Evolutionary conservation across 2,888 invertebrate genomes (phyloP), one percentile per base, ranked within the genome.

Genomic region (Drosophila neonasuta): DNA sequence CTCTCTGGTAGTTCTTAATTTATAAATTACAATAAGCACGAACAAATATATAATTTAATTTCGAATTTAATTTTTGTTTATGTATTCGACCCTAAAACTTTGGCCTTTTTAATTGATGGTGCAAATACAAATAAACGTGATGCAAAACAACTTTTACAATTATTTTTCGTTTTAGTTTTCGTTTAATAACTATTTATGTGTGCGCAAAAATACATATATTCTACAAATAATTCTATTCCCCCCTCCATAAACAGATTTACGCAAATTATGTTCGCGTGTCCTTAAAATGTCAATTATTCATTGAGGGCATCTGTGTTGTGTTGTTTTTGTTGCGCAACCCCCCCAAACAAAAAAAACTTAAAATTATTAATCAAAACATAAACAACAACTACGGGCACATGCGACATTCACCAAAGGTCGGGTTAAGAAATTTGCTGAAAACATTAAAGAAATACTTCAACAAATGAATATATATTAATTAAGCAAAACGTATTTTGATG

Each of bases 391-490:
- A 78, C 86, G 88, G 88, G 88, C 90, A 90, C 87, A 89, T 88
- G 90, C 88, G 90, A 90, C 90, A 91, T 91, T 91, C 91, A 91
- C 91, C 91, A 91, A 90, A 88, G 58, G 49, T 79, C 70, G 73
- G 74, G 66, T 79, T 75, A 71, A 77, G 62, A 66, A 78, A 63
- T 71, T 65, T 51, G 57, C 80, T 68, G 45, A 71, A 75, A 74
- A 74, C 66, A 68, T n/a, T 11, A 11, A 36, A n/a, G 59, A 58
- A 52, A 32, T 50, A 50, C 50, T 44, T 52, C 59, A 65, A 66
- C 45, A 55, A 71, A 70, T 46, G 60, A 62, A 79, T 56, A 74
- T 63, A 68, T 71, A 71, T 74, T 69, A 77, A 71, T 80, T 79
- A 77, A 79, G 75, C 75, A 68, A 69, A 68, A 49, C 60, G 61